Evolutionary conservation across 2,113 vertebrate species (phyloP).

Genomic region (rat (Rattus norvegicus)): GRCr8 NC_086033.1:105071501-105072000

Average conservation of each 20-base stretch:
- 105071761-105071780: background rate
- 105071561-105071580: background rate
- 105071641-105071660: background rate
- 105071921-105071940: fast-evolving
- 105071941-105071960: background rate
- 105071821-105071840: background rate
- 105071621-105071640: background rate
- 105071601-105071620: background rate
- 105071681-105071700: background rate
- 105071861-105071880: background rate
- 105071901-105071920: background rate
- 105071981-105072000: background rate
- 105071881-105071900: background rate
- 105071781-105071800: background rate
- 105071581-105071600: background rate
- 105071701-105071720: background rate
- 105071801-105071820: background rate
- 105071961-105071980: background rate
- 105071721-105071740: background rate
- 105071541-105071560: background rate
- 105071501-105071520: background rate
- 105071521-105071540: background rate
- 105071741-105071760: background rate
- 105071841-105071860: background rate
- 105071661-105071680: background rate